A percentile compares a stretch with the other conserved stretches of the same genome.
Evolutionary conservation across 2,113 vertebrate genomes (phyloP).

Genomic region (Uria aalge): DNA sequence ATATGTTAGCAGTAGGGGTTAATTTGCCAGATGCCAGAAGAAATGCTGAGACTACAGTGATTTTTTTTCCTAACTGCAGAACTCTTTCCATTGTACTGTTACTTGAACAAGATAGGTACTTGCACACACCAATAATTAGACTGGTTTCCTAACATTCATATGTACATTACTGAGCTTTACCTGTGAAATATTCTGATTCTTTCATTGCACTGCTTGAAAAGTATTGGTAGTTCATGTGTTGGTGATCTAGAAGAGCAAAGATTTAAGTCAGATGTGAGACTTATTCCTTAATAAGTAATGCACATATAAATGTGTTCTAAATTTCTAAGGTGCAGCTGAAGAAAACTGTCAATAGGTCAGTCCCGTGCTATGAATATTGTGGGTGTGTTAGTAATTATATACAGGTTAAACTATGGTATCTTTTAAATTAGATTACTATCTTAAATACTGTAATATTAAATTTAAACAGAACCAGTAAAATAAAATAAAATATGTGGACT

Average conservation of each 20-base stretch:
- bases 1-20: constrained; percentile 36
- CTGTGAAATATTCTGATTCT: neutral
- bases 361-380: neutral
- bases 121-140: neutral
- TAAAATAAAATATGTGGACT: neutral
- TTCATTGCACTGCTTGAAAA: neutral
- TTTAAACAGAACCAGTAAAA: neutral
- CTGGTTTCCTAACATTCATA: neutral
- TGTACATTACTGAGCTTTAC: neutral
- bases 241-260: neutral
- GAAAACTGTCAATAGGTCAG: neutral
- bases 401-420: neutral
- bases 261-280: neutral
- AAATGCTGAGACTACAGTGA: neutral
- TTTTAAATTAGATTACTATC: neutral
- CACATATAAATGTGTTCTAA: neutral
- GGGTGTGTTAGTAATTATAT: neutral
- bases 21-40: neutral
- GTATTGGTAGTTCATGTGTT: neutral
- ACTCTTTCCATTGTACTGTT: neutral
- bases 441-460: neutral
- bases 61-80: neutral
- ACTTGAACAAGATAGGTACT: neutral
- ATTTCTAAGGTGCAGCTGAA: neutral
- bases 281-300: neutral